Percentiles rank a stretch among this genome's conserved stretches.
Evolutionary conservation across 1,140 invertebrate genomes (phyloP).

Genomic region (Brachionus rotundiformis): DNA sequence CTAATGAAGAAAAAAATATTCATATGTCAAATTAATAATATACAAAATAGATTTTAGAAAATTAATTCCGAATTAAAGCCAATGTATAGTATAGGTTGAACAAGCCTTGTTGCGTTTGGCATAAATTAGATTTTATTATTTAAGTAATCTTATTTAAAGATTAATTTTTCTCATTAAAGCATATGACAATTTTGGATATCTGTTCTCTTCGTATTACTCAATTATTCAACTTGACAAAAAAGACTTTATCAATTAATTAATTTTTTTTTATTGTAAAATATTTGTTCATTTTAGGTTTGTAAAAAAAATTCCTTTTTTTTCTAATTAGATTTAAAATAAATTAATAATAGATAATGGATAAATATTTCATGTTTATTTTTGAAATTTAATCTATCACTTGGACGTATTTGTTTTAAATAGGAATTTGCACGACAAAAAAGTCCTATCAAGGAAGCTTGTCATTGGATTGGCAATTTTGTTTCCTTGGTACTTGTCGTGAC

Average conservation of each 20-base stretch:
- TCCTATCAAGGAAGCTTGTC: not conserved
- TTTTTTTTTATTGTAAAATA: not conserved
- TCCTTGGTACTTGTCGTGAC: no score
- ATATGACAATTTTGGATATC: not conserved
- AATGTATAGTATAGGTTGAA: not conserved
- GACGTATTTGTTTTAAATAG: no score
- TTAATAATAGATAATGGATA: no score
- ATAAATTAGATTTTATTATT: slow-evolving; percentile 8
- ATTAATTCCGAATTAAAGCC: not conserved
- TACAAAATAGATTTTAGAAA: slow-evolving; percentile 7
- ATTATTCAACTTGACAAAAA: not conserved
- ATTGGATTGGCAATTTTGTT: no score
- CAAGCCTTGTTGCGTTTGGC: not conserved
- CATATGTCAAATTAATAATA: slow-evolving; percentile 19
- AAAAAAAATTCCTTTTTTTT: no score
- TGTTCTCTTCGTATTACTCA: not conserved
- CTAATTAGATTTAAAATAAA: no score
- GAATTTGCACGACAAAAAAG: not conserved
- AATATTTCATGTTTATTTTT: not conserved
- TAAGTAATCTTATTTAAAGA: slow-evolving; percentile 8
- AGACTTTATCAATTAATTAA: not conserved
- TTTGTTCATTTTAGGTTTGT: no score
- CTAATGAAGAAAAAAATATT: not conserved
- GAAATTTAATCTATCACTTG: not conserved
- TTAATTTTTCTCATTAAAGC: not conserved